Evolutionary conservation across 2,888 invertebrate species (phyloP).

Genomic region (Pandemis corylana): DNA sequence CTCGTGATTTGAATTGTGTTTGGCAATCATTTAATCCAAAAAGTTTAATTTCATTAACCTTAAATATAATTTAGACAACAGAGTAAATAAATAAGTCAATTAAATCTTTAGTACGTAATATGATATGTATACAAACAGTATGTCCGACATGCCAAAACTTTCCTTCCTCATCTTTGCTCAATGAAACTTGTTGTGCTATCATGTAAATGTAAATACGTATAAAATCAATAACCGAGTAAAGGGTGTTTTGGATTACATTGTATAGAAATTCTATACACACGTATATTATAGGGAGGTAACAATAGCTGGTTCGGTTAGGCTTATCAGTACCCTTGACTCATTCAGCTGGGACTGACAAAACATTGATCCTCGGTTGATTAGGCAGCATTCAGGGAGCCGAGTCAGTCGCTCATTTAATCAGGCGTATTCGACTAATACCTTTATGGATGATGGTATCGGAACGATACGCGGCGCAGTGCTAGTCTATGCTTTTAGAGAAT

Average conservation of each 20-base stretch:
- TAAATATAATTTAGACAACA: too few relatives aligned
- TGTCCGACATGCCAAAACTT: slow-evolving; percentile 11
- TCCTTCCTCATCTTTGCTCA: neutral
- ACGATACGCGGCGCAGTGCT: neutral
- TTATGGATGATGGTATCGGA: slow-evolving; percentile 20
- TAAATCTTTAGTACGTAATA: too few relatives aligned
- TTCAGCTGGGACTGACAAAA: slow-evolving; percentile 42
- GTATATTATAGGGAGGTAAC: slow-evolving; percentile 44
- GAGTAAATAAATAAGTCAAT: too few relatives aligned
- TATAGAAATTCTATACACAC: slow-evolving; percentile 39
- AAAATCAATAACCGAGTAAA: slow-evolving; percentile 39
- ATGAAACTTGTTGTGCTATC: slow-evolving; percentile 16
- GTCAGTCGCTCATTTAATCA: slow-evolving; percentile 63
- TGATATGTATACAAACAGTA: neutral
- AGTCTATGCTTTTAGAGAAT: slow-evolving; percentile 2
- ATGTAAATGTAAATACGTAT: slow-evolving; percentile 26
- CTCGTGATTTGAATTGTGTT: too few relatives aligned
- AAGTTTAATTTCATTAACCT: too few relatives aligned
- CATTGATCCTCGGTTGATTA: slow-evolving; percentile 64
- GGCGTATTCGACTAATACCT: slow-evolving; percentile 43
- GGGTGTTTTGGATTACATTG: slow-evolving; percentile 36
- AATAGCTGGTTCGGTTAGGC: slow-evolving; percentile 52
- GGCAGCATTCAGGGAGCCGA: slow-evolving; percentile 56
- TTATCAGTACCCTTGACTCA: slow-evolving; percentile 51
- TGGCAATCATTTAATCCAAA: too few relatives aligned